Evolutionary conservation across 2,888 invertebrate species (phyloP).

Genomic region (Vannuccia rotundouncinata): DNA sequence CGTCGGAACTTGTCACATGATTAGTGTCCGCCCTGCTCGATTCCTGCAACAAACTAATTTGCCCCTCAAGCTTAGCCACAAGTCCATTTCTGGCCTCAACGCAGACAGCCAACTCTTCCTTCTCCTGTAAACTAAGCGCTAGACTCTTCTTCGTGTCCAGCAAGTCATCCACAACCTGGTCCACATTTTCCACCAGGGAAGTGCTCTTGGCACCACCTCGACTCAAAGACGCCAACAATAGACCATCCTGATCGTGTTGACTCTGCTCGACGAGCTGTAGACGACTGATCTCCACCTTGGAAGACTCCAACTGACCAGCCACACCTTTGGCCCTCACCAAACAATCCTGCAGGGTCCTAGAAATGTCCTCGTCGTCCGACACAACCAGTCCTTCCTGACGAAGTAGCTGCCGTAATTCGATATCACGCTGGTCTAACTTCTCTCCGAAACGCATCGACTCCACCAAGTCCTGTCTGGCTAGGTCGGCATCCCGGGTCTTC

Average conservation of each 20-base stretch:
- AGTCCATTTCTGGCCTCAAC: too few species aligned
- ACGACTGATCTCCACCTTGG: not conserved
- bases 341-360: not conserved
- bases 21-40: too few species aligned
- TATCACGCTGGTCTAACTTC: not conserved
- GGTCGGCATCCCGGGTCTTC: not conserved
- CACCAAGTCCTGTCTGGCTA: not conserved
- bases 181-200: not conserved
- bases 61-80: too few species aligned
- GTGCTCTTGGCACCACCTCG: not conserved
- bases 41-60: too few species aligned
- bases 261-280: not conserved
- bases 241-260: not conserved
- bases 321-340: not conserved
- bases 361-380: not conserved
- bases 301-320: not conserved
- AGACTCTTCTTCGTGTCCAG: not conserved
- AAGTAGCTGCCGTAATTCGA: not conserved
- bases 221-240: not conserved
- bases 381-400: not conserved
- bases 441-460: not conserved
- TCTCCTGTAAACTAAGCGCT: too few species aligned
- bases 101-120: too few species aligned
- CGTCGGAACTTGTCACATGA: too few species aligned
- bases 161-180: not conserved